phyloP scores from a whole-genome alignment of 2,888 invertebrate species.

The Busseola fusca region DNA sequence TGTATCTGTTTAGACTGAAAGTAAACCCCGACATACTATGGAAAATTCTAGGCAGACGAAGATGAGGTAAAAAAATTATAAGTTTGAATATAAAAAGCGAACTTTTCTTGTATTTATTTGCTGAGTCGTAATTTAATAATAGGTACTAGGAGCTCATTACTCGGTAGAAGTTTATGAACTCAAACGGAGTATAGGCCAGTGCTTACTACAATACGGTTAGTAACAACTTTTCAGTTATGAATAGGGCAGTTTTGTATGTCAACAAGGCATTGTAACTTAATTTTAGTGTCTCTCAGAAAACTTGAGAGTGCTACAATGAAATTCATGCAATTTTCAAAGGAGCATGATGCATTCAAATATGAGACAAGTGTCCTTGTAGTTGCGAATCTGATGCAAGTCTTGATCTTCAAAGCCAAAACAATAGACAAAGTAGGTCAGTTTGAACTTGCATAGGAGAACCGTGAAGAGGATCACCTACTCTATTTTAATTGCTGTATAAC shows the following conservation, averaged over 20 bases:
- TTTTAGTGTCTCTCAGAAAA: neutral
- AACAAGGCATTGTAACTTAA: constrained; percentile 4
- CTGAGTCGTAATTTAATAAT: constrained; percentile 5
- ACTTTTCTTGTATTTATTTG: neutral
- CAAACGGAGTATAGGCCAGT: constrained; percentile 4
- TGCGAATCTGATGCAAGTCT: constrained; percentile 7
- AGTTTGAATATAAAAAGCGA: neutral
- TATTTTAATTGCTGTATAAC: neutral
- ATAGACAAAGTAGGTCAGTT: constrained; percentile 45
- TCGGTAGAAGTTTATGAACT: constrained; percentile 13
- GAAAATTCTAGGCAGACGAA: neutral
- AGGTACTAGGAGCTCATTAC: constrained; percentile 15
- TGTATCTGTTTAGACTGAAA: neutral
- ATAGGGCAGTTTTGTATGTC: neutral
- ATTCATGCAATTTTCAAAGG: constrained; percentile 10
- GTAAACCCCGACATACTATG: no score
- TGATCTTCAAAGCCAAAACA: constrained; percentile 34
- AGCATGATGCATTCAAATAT: constrained; percentile 8
- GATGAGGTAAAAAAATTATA: neutral
- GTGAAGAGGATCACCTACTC: constrained; percentile 12
- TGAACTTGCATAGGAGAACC: constrained; percentile 21
- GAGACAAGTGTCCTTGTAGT: constrained; percentile 1
- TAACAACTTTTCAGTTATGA: neutral
- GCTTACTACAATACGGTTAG: constrained; percentile 6
- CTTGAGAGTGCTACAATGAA: neutral